Conservation (phyloP, 2,888 invertebrate species). For the Chymomyza procnemis region DNA sequence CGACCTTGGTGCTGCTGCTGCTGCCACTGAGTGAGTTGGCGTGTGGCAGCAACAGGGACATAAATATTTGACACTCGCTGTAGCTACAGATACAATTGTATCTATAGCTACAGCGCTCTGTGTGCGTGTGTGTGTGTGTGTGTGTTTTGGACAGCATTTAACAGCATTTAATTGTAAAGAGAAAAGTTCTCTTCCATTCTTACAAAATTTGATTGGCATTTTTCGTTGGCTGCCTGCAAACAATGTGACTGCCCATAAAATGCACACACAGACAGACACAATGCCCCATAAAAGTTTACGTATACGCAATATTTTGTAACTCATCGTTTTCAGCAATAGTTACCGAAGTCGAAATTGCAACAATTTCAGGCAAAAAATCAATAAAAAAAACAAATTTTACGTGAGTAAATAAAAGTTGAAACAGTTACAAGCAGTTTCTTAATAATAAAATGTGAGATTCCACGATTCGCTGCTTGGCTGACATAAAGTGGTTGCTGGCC, state of each 20-base stretch:
- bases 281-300: too few species aligned
- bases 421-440: too few species aligned
- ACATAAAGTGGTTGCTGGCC: too few species aligned
- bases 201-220: neutral
- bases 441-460: too few species aligned
- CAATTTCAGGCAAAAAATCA: too few species aligned
- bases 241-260: constrained; percentile 48
- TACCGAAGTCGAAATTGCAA: too few species aligned
- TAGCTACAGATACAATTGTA: constrained; percentile 8
- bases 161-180: neutral
- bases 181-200: neutral
- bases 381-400: too few species aligned
- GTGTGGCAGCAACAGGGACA: constrained; percentile 2
- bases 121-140: constrained; percentile 23
- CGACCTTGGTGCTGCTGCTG: neutral
- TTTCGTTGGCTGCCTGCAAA: constrained; percentile 32
- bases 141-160: constrained; percentile 34
- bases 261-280: constrained; percentile 28
- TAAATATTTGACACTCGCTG: constrained; percentile 3
- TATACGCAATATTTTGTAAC: too few species aligned
- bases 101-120: neutral
- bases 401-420: too few species aligned
- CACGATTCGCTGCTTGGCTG: too few species aligned
- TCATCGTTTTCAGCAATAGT: neutral
- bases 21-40: neutral